Conservation (phyloP, 1,140 invertebrate genomes). For the Drosophila athabasca region DNA sequence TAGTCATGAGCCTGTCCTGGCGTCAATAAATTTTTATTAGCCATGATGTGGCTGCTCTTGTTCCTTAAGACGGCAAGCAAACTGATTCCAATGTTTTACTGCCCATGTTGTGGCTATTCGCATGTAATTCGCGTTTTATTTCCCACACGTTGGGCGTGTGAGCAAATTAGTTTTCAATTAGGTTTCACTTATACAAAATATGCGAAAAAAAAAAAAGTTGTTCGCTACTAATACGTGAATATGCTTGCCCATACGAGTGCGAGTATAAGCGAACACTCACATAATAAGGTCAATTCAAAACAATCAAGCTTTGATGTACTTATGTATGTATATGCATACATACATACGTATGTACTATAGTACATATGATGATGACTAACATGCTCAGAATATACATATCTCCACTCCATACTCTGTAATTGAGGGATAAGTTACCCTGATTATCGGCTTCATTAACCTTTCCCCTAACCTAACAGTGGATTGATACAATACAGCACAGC, state of each 20-base stretch:
- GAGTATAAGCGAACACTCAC: no score
- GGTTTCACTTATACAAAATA: slow-evolving; percentile 44
- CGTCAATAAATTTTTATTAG: slow-evolving; percentile 82
- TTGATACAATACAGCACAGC: slow-evolving; percentile 37
- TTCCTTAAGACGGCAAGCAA: slow-evolving; percentile 57
- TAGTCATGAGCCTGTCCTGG: slow-evolving; percentile 62
- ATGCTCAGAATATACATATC: no score
- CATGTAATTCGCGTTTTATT: slow-evolving; percentile 74
- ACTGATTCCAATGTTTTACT: slow-evolving; percentile 80
- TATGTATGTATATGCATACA: no score
- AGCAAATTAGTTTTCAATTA: slow-evolving; percentile 78
- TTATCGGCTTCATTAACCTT: slow-evolving; percentile 61
- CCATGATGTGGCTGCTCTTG: slow-evolving; percentile 74
- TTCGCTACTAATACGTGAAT: no score
- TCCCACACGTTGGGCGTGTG: slow-evolving; percentile 36
- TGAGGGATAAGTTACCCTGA: slow-evolving; percentile 56
- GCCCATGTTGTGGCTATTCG: slow-evolving; percentile 72
- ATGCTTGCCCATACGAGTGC: no score
- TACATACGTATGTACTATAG: no score
- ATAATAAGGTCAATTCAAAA: no score
- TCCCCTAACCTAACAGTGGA: slow-evolving; percentile 34
- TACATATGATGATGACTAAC: slow-evolving; percentile 18
- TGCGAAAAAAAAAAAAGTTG: not conserved
- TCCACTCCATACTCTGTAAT: slow-evolving; percentile 6
- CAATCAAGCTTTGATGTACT: no score